Evolutionary conservation across 1,140 invertebrate species (phyloP).

Genomic region (Pseudoatta argentina): DNA sequence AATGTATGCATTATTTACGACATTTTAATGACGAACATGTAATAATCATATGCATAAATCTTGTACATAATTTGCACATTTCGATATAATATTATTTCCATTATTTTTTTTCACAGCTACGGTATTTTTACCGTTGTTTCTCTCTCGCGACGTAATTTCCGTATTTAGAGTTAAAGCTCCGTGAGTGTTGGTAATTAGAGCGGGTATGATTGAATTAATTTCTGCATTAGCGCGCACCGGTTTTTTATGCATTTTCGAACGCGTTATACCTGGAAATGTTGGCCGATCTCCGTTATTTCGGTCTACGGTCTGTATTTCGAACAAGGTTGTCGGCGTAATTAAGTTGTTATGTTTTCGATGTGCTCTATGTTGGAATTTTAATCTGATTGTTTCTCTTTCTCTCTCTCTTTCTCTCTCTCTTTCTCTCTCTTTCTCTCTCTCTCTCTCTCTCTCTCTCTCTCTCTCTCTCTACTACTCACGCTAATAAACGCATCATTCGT

Average conservation of each 20-base stretch:
- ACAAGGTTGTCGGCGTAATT: conserved; percentile 49
- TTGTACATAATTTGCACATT: not conserved
- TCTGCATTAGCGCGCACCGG: conserved; percentile 45
- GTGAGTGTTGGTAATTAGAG: conserved; percentile 45
- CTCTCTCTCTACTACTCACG: not conserved
- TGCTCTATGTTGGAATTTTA: conserved; percentile 33
- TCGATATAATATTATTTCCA: not conserved
- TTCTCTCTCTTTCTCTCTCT: conserved; percentile 24
- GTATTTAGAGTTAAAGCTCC: conserved; percentile 42
- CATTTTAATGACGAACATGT: not conserved
- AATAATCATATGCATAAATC: not conserved
- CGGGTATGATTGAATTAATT: conserved; percentile 50
- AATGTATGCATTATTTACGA: not conserved
- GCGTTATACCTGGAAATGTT: not conserved
- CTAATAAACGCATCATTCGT: conserved; percentile 45
- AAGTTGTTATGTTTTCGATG: conserved; percentile 55
- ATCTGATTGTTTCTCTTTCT: conserved; percentile 58
- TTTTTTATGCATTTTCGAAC: conserved; percentile 44
- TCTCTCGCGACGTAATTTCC: conserved; percentile 40
- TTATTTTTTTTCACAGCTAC: conserved; percentile 11
- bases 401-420: not conserved
- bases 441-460: not conserved
- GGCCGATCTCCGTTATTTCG: conserved; percentile 9
- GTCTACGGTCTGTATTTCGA: not conserved
- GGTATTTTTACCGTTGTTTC: conserved; percentile 53